These are phyloP conservation scores for Lymantria dispar DNA, from an alignment of 2,888 invertebrate genomes.

Conservation along the genomic window DNA sequence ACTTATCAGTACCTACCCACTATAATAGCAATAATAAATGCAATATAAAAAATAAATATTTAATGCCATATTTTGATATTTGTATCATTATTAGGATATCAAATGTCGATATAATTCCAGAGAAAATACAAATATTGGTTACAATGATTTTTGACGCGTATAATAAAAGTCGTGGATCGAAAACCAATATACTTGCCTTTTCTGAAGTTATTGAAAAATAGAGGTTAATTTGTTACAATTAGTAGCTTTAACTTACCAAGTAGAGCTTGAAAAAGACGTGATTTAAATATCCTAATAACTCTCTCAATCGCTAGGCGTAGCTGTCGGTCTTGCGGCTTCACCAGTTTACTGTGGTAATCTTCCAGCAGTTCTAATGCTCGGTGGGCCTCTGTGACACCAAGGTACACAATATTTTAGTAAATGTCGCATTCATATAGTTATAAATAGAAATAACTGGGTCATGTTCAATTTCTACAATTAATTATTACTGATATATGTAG, in stretches of 20 bases:
- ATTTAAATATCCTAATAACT: slow-evolving; percentile 99
- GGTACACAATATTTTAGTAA: slow-evolving; percentile 7
- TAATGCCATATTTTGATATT: too few relatives aligned
- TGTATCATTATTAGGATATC: too few relatives aligned
- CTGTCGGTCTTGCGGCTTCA: slow-evolving; percentile 96
- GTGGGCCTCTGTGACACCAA: slow-evolving; percentile 91
- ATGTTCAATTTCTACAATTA: too few relatives aligned
- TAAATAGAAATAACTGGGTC: slow-evolving; percentile 7
- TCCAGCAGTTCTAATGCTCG: slow-evolving; percentile 98
- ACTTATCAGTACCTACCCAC: too few relatives aligned
- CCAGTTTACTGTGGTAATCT: slow-evolving; percentile 98
- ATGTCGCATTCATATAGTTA: slow-evolving; percentile 12
- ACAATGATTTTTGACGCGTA: too few relatives aligned
- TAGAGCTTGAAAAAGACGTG: slow-evolving; percentile 97
- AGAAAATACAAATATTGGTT: too few relatives aligned
- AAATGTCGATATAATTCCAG: too few relatives aligned
- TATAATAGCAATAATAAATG: too few relatives aligned
- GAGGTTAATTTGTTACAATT: not conserved
- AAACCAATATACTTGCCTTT: not conserved
- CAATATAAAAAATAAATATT: too few relatives aligned
- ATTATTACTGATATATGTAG: too few relatives aligned
- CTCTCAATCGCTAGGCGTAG: slow-evolving; percentile 97
- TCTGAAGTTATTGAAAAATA: not conserved
- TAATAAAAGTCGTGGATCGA: not conserved
- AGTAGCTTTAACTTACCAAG: slow-evolving; percentile 86